Evolutionary conservation across 1,140 invertebrate genomes (phyloP).

Genomic region (Saccostrea echinata): DNA sequence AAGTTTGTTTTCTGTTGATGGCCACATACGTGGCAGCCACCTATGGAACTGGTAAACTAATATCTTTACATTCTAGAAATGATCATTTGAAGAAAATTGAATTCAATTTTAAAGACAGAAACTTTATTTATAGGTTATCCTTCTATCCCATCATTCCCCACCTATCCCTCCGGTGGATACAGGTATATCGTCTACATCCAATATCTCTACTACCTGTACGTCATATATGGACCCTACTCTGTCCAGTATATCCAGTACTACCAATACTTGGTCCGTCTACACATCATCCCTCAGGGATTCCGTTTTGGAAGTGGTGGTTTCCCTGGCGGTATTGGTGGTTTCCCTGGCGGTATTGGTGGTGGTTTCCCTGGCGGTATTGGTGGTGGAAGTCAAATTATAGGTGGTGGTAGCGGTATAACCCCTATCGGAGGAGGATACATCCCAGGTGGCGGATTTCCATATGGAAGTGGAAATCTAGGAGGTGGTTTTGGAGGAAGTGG

Average conservation of each 20-base stretch:
- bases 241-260: slow-evolving; percentile 12
- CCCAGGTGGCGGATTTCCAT: background rate
- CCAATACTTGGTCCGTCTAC: background rate
- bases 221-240: background rate
- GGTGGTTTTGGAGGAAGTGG: no score
- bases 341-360: background rate
- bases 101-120: no score
- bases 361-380: no score
- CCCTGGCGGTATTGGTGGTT: background rate
- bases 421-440: background rate
- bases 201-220: slow-evolving; percentile 5
- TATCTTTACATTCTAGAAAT: no score
- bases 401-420: background rate
- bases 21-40: slow-evolving; percentile 6
- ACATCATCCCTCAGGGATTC: background rate
- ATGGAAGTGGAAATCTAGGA: background rate
- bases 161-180: slow-evolving; percentile 1
- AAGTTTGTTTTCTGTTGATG: slow-evolving; percentile 21
- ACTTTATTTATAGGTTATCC: background rate
- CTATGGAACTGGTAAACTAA: background rate
- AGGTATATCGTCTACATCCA: background rate
- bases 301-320: background rate
- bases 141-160: background rate
- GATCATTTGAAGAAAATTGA: no score
- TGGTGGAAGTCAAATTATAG: background rate